phyloP scores from a whole-genome alignment of 2,888 invertebrate species.

The Thera obeliscata region DNA sequence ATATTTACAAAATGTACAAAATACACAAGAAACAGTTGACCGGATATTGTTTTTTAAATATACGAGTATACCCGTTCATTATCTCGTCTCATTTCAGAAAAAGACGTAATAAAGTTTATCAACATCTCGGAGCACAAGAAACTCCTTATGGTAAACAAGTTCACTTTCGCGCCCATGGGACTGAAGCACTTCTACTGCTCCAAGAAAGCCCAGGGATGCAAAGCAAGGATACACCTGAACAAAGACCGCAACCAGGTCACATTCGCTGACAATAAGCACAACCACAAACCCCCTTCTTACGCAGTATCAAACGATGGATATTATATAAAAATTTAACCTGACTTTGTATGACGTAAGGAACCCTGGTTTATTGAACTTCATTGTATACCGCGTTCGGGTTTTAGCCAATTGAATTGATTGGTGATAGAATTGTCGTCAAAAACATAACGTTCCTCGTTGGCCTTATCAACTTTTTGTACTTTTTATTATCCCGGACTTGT shows the following conservation, averaged over 20 bases:
- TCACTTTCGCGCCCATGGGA: constrained; percentile 28
- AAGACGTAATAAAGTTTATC: constrained; percentile 18
- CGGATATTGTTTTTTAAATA: no score
- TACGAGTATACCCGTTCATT: neutral
- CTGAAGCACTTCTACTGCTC: constrained; percentile 32
- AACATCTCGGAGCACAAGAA: constrained; percentile 2
- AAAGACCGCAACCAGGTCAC: constrained; percentile 15
- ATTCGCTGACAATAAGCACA: constrained; percentile 26
- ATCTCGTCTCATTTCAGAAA: constrained; percentile 4
- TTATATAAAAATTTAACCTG: constrained; percentile 18
- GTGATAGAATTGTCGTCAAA: no score
- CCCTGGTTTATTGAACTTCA: neutral
- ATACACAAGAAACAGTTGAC: no score
- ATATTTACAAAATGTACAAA: no score
- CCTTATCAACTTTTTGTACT: no score
- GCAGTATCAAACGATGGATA: constrained; percentile 1
- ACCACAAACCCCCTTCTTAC: constrained; percentile 25
- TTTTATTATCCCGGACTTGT: no score
- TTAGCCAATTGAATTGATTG: no score
- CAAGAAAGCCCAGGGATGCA: constrained; percentile 32
- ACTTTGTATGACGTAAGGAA: neutral
- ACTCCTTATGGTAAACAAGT: constrained; percentile 26
- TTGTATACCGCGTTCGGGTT: no score
- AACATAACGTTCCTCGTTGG: no score
- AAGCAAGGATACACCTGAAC: constrained; percentile 31